phyloP scores from a whole-genome alignment of 2,888 invertebrate genomes.

The Parthenolecanium corni region DNA sequence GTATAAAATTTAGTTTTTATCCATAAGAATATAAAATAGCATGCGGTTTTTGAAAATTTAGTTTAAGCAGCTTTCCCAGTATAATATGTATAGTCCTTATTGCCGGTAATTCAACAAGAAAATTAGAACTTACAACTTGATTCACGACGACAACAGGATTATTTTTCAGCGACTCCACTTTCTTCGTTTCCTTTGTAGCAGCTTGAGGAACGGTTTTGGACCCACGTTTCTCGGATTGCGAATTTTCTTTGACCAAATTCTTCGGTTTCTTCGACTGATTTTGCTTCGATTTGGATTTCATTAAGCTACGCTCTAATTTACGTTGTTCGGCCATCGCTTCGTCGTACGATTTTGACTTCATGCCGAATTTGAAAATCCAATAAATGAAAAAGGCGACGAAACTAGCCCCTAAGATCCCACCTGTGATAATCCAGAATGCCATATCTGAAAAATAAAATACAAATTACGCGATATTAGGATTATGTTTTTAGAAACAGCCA shows the following conservation, averaged over 20 bases:
- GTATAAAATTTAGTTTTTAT: no score
- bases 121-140: slow-evolving; percentile 2
- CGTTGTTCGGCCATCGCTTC: slow-evolving; percentile 20
- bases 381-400: neutral
- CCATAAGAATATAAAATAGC: no score
- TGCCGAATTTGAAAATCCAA: neutral
- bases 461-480: no score
- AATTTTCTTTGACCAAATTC: slow-evolving; percentile 3
- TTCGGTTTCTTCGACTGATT: slow-evolving; percentile 12
- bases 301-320: slow-evolving; percentile 1
- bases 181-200: neutral
- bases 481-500: no score
- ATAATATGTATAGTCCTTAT: neutral
- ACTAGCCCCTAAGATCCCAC: neutral
- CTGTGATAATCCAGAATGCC: no score
- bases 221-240: neutral
- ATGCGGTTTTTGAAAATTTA: no score
- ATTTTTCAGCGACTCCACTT: neutral
- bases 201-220: neutral
- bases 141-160: neutral
- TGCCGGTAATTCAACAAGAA: neutral
- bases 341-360: slow-evolving; percentile 19
- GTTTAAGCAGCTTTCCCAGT: no score
- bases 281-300: slow-evolving; percentile 7
- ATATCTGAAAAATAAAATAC: no score